phyloP scores from a whole-genome alignment of 2,113 vertebrate species.

The Cyprinodon brontotheroides region DNA sequence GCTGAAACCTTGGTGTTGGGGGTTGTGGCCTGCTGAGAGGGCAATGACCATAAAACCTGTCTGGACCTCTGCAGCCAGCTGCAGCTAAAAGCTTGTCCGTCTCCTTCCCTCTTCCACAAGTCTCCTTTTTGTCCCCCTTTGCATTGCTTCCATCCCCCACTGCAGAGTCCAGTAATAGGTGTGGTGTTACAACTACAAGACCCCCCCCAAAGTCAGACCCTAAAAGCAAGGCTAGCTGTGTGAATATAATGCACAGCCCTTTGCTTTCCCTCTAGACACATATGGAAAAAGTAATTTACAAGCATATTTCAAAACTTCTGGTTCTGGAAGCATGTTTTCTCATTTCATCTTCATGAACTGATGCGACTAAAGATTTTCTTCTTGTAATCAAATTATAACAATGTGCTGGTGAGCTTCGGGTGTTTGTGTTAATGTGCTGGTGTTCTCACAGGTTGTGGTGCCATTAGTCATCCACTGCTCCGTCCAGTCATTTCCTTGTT shows the following conservation, averaged over 20 bases:
- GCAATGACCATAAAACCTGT: constrained; percentile 81
- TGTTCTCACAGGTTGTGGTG: constrained; percentile 43
- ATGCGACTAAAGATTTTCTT: constrained; percentile 2
- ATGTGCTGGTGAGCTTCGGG: neutral
- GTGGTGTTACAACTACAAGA: constrained; percentile 71
- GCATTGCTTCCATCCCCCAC: constrained; percentile 66
- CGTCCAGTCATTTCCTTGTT: constrained; percentile 25
- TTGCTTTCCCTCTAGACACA: neutral
- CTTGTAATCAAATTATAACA: constrained; percentile 3
- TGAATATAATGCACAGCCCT: neutral
- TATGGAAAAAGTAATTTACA: constrained; percentile 34
- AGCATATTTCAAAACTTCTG: neutral
- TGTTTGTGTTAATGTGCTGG: constrained; percentile 23
- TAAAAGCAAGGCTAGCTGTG: constrained; percentile 58
- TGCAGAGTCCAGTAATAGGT: constrained; percentile 67
- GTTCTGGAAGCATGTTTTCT: neutral
- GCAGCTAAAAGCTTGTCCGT: constrained; percentile 66
- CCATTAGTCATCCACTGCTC: constrained; percentile 50
- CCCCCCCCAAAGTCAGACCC: constrained; percentile 64
- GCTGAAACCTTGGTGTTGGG: constrained; percentile 81
- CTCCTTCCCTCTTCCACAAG: constrained; percentile 11
- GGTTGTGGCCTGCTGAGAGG: constrained; percentile 74
- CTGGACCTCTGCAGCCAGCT: constrained; percentile 75
- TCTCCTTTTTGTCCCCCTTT: constrained; percentile 47
- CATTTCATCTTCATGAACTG: neutral